Evolutionary conservation across 2,113 vertebrate species (phyloP), one percentile per base, ranked within the genome.

Genomic region (Cairina moschata): DNA sequence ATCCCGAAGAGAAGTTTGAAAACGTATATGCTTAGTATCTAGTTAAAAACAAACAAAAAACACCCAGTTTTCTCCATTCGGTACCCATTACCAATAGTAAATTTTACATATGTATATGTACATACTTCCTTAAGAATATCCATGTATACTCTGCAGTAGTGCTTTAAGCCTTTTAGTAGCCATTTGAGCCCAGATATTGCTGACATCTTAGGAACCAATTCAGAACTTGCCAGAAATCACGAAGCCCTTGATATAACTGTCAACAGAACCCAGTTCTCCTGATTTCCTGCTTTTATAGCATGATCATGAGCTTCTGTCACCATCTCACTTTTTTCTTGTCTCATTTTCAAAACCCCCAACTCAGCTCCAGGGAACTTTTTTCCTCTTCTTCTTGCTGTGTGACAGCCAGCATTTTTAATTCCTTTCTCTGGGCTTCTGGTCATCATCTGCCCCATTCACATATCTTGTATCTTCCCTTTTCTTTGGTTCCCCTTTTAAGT

Each of bases 11-110:
- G 58, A 90, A 77, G 15, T 68, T 75, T 75, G 69, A 63, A 71
- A 91, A 23, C n/a, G 42, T 15, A 60, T 72, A 77, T 80, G 4
- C 25, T 68, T 83, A 16, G 62, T 63, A 65, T 67, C 46, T 59
- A 20, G 56, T 78, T 72, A 4, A 78, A 93, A 91, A 66, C 54
- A 21, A 48, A 48, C 20, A 48, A 48, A 48, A 21, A 48, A 48
- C 7, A 3, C 7, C 9, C 20, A 55, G 28, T 55, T 63, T 8
- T 84, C 52, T 92, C 36, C n/a, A 52, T 89, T 94, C 81, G 75
- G 73, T 52, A 75, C 25, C 69, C 65, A 89, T 83, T 94, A 63
- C 73, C 84, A 59, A 59, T 36, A 81, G 81, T 96, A 59, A 95
- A 96, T 96, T 86, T 94, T 81, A 74, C n/a, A 82, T 78, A 21